Base-by-base conservation (phyloP, 1,140 invertebrate species). In the Bactericera cockerelli region DNA sequence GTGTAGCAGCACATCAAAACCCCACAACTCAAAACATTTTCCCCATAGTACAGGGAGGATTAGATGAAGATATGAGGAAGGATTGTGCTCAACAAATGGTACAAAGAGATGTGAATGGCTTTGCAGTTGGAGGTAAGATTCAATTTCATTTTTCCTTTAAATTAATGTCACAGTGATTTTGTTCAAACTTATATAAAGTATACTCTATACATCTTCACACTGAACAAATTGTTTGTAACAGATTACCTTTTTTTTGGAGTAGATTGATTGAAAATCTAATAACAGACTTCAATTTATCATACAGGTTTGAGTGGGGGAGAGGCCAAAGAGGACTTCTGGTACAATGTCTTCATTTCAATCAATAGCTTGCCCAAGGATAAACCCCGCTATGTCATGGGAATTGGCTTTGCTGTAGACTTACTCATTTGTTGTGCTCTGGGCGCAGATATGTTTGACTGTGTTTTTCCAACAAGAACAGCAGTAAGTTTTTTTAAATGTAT, bases 401-500 rank as follows among this genome's bases (percentile, higher is more conserved):
- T 99, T 36, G 95, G 95, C 61, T 87, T 95, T 75, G 87, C 93
- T n/a, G 80, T 86, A 19, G 95, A 99, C 75, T 74, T 99, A 59
- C 88, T 99, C n/a, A 81, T 99, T 10, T 98, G 94, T 76, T 83
- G 83, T 59, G 92, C 95, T n/a, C 75, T 99, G 13, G 96, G 95
- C 36, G 83, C 89, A 63, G 96, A 99, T 75, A 98, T 98, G 93
- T 99, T 91, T 76, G 96, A 99, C 70, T 99, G 96, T 77, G 96
- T 99, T 16, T 98, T 88, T 73, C 93, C 93, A 24, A 96, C 93
- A 28, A 80, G 93, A 68, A 98, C 93, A 59, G 93, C 93, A 25
- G 88, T 93, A 80, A 82, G 83, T 80, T 59, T n/a, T n/a, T n/a
- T n/a, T n/a, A n/a, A n/a, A n/a, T n/a, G n/a, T n/a, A n/a, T n/a